A percentile compares a stretch with the other conserved stretches of the same genome.
Evolutionary conservation across 2,888 invertebrate species (phyloP).

Genomic region (Chymomyza amoena): DNA sequence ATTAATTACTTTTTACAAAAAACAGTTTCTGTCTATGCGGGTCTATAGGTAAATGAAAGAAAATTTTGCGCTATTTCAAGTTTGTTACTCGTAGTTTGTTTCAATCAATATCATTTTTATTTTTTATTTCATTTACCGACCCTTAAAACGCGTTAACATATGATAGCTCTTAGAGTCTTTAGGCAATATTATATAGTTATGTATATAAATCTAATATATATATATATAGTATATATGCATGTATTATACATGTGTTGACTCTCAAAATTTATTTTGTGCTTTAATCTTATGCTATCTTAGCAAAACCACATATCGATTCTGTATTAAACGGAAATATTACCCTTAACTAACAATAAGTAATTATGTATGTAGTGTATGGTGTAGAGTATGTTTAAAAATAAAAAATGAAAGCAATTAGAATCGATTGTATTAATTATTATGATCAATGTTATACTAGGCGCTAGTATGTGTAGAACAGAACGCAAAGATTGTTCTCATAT

Average conservation of each 20-base stretch:
- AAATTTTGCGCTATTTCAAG: not conserved
- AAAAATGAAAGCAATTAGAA: not conserved
- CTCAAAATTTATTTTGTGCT: not conserved
- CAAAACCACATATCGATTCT: not conserved
- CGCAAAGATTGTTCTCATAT: not conserved
- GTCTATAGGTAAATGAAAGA: not conserved
- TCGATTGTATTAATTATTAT: not conserved
- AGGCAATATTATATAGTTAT: not conserved
- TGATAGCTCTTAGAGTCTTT: not conserved
- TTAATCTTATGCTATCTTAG: not conserved
- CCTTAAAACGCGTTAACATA: not conserved
- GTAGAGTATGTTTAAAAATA: not conserved
- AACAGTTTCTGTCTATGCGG: not conserved
- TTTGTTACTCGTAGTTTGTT: not conserved
- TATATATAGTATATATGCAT: not conserved
- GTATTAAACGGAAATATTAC: not conserved
- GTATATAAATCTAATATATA: not conserved
- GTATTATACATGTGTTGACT: not conserved
- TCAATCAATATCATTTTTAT: not conserved
- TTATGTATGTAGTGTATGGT: not conserved
- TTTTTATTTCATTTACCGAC: not conserved
- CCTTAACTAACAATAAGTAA: not conserved
- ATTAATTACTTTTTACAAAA: conserved; percentile 31
- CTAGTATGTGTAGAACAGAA: not conserved
- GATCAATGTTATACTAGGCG: not conserved